phyloP scores from a whole-genome alignment of 2,797 vertebrate species.

The Paguma larvata region DNA sequence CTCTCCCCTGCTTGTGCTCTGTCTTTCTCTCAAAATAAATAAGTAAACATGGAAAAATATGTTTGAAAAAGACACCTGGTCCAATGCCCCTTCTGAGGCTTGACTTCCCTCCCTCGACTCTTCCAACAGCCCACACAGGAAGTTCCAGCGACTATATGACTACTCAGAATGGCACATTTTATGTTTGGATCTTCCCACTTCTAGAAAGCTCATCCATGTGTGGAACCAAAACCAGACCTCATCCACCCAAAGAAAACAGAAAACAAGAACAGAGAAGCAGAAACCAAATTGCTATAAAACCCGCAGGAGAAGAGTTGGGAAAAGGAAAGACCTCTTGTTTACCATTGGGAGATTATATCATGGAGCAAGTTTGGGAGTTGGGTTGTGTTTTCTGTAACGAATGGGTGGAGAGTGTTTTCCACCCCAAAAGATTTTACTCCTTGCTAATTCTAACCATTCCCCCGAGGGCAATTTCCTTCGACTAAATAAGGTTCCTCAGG shows the following conservation, averaged over 20 bases:
- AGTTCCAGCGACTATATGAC: background rate
- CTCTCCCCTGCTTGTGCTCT: background rate
- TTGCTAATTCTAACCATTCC: conserved; percentile 74
- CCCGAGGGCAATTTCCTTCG: conserved; percentile 54
- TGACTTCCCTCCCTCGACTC: background rate
- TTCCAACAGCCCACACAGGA: background rate
- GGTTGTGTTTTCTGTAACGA: background rate
- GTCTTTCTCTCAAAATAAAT: background rate
- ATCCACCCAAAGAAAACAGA: background rate
- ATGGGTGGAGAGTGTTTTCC: conserved; percentile 40
- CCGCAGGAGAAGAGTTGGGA: background rate
- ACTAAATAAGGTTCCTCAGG: conserved; percentile 77
- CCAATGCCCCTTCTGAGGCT: background rate
- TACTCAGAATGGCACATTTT: background rate
- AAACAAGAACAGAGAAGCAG: background rate
- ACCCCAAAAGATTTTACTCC: conserved; percentile 51
- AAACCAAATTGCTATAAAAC: background rate
- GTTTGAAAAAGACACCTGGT: too few relatives aligned
- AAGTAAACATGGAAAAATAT: background rate
- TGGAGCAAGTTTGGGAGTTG: background rate
- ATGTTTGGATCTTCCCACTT: background rate
- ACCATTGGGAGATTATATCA: background rate
- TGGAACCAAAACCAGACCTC: background rate
- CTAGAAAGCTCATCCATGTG: background rate
- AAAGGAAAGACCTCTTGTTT: background rate